Evolutionary conservation across 2,113 vertebrate species (phyloP), one percentile per base, ranked within the genome.

Genomic region (Mesembrinibis cayennensis): DNA sequence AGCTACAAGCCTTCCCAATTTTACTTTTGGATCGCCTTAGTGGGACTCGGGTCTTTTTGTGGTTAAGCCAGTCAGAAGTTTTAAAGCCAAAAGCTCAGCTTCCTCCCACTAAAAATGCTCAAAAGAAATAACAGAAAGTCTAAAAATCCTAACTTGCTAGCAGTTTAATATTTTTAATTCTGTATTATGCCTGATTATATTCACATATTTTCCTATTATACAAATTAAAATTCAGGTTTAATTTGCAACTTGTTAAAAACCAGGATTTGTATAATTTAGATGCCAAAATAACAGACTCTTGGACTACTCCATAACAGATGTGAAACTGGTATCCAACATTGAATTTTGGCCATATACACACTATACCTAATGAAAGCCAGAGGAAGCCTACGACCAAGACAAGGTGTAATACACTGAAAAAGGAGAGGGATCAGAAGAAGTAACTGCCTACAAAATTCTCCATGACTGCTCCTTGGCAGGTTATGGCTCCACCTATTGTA

Each of bases 251-350:
- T 96, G 70, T 87, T 74, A 76, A 96, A 93, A 96, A 63, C 0
- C 34, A 78, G 72, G 36, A 87, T 89, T 82, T 86, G 42, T 83
- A 55, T 91, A 71, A 89, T 98, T 95, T 96, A 85, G 89, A 66
- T 96, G 89, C 94, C 93, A 97, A 96, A 97, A 82, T 80, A 94
- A 62, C 52, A 91, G 80, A 88, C 22, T 91, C 65, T 89, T 83
- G 69, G 30, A 79, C 71, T 69, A 26, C 70, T 87, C 15, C 13
- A 34, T 94, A 96, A 79, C 91, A 95, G 91, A 88, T 92, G 95
- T 94, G 77, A 93, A 56, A 78, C 32, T 82, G n/a, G 13, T 72
- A 82, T 96, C 93, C 95, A 89, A 21, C 78, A 70, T 30, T 67
- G 89, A 83, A 66, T 80, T 96, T 96, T 90, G 94, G 89, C 63